A percentile compares a stretch with the other conserved stretches of the same genome.
Evolutionary conservation across 1,140 invertebrate species (phyloP).

Genomic region (Microplitis demolitor): DNA sequence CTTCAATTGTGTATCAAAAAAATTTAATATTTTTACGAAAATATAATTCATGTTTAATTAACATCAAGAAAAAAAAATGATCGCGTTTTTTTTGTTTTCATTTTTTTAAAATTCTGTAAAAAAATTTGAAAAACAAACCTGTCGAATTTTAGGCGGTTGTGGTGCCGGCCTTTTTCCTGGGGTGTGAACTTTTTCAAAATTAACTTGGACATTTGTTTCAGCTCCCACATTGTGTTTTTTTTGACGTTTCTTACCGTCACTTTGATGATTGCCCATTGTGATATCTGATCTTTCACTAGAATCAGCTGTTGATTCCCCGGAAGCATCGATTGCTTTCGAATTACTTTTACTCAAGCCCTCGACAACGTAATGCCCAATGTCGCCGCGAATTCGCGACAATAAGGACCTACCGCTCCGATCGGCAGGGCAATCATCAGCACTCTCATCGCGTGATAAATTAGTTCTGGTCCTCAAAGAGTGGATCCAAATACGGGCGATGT

Average conservation of each 20-base stretch:
- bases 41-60: too few relatives aligned
- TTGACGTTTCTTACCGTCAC: slow-evolving; percentile 41
- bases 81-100: not conserved
- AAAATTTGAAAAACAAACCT: slow-evolving; percentile 22
- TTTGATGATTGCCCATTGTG: slow-evolving; percentile 55
- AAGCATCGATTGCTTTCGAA: slow-evolving; percentile 21
- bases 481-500: slow-evolving; percentile 41
- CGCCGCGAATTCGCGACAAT: not conserved
- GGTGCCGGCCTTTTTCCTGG: slow-evolving; percentile 51
- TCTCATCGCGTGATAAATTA: slow-evolving; percentile 8
- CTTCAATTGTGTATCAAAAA: too few relatives aligned
- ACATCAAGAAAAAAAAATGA: not conserved
- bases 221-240: slow-evolving; percentile 40
- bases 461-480: slow-evolving; percentile 32
- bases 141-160: slow-evolving; percentile 39
- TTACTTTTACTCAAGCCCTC: not conserved
- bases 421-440: not conserved
- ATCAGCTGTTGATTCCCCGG: not conserved
- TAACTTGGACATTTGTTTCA: slow-evolving; percentile 20
- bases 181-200: slow-evolving; percentile 42
- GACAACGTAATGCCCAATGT: too few relatives aligned
- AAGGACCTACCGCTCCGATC: not conserved
- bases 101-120: not conserved
- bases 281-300: not conserved
- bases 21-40: too few relatives aligned